A percentile compares a stretch with the other conserved stretches of the same genome.
phyloP scores from a whole-genome alignment of 30 jellyfish, hydroid and myxozoan species.

The Turritopsis dohrnii region DNA sequence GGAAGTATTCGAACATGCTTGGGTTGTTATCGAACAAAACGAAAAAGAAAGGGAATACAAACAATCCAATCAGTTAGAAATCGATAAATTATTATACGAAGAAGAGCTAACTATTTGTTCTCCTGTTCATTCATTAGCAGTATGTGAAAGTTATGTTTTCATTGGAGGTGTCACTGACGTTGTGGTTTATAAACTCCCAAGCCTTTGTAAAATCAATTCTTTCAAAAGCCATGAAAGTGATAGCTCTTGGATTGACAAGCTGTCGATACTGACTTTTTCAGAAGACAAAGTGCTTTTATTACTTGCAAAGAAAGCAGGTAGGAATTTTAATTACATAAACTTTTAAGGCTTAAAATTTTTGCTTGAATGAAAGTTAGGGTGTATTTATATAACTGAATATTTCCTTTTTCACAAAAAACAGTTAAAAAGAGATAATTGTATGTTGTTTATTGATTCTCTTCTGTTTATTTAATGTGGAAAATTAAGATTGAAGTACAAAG shows the following conservation, averaged over 20 bases:
- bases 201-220: not conserved
- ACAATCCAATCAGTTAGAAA: not conserved
- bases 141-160: conserved; percentile 1
- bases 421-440: too few species aligned
- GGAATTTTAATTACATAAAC: too few species aligned
- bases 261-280: not conserved
- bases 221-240: not conserved
- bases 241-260: not conserved
- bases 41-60: not conserved
- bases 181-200: conserved; percentile 27
- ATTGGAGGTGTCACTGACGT: conserved; percentile 1
- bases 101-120: conserved; percentile 17
- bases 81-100: conserved; percentile 7
- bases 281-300: not conserved
- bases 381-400: too few species aligned
- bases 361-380: too few species aligned
- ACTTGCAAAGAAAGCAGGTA: not conserved
- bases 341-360: too few species aligned
- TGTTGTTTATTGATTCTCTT: too few species aligned
- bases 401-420: too few species aligned
- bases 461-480: too few species aligned
- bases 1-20: conserved; percentile 30
- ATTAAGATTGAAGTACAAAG: too few species aligned
- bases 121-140: not conserved
- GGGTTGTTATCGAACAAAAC: conserved; percentile 31